Evolutionary conservation across 2,113 vertebrate species (phyloP).

Genomic region (Equus quagga): DNA sequence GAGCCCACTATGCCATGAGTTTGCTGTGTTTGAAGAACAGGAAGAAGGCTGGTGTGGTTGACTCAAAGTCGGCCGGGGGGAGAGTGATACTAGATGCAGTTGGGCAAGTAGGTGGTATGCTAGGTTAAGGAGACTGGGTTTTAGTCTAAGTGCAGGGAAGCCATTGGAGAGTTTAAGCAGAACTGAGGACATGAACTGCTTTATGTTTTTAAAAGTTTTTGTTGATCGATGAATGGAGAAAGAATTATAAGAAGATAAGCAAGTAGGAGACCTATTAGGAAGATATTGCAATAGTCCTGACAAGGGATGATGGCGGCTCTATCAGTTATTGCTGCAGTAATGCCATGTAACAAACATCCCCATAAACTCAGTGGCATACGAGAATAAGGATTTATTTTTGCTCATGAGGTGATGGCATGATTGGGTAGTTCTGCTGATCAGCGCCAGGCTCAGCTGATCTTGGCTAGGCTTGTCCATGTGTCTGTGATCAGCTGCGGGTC

Average conservation of each 20-base stretch:
- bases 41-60: not conserved
- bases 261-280: not conserved
- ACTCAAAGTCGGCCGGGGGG: not conserved
- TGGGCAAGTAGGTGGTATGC: not conserved
- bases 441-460: not conserved
- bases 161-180: not conserved
- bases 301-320: not conserved
- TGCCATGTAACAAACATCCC: not conserved
- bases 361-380: not conserved
- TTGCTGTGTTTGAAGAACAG: not conserved
- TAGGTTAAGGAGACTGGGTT: not conserved
- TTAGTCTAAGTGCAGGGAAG: not conserved
- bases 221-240: not conserved
- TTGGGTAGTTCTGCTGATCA: not conserved
- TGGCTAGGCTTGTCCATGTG: not conserved
- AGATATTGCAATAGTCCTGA: not conserved
- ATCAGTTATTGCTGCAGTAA: not conserved
- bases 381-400: not conserved
- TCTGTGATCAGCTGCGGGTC: not conserved
- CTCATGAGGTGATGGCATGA: not conserved
- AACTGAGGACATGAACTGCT: not conserved
- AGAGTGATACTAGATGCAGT: not conserved
- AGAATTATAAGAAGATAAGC: not conserved
- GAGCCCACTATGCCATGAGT: not conserved
- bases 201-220: conserved; percentile 5